Percentiles rank a stretch among this genome's conserved stretches.
phyloP scores from a whole-genome alignment of 1,140 invertebrate genomes.

The Drosophila willistoni region DNA sequence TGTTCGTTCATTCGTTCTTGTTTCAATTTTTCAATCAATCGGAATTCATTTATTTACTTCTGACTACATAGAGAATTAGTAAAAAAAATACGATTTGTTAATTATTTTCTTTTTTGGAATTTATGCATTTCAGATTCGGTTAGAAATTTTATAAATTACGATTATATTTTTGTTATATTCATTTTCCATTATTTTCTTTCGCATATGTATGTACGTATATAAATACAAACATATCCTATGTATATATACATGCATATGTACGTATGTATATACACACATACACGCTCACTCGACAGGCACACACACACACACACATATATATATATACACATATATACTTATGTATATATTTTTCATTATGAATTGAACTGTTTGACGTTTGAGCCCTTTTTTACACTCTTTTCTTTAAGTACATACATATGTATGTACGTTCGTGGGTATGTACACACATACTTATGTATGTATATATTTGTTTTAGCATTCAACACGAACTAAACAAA shows the following conservation, averaged over 20 bases:
- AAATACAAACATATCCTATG: constrained; percentile 7
- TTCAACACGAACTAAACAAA: constrained; percentile 16
- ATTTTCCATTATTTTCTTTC: constrained; percentile 18
- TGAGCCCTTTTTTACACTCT: constrained; percentile 21
- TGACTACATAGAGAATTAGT: constrained; percentile 1
- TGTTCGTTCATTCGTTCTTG: constrained; percentile 22
- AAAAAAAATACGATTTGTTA: neutral
- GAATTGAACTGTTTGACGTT: constrained; percentile 11
- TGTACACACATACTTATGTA: constrained; percentile 1
- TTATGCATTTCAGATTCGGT: neutral
- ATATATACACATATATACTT: constrained; percentile 10
- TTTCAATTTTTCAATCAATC: constrained; percentile 16
- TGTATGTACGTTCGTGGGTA: constrained; percentile 4
- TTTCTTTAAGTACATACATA: constrained; percentile 11
- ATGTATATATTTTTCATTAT: constrained; percentile 14
- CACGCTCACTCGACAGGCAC: neutral
- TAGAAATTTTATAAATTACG: neutral
- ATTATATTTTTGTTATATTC: neutral
- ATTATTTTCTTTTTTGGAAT: neutral
- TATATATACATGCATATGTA: constrained; percentile 17
- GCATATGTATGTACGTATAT: constrained; percentile 4
- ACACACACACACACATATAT: constrained; percentile 3
- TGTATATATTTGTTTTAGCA: constrained; percentile 16
- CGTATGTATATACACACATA: constrained; percentile 8
- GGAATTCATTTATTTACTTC: constrained; percentile 24